phyloP scores from a whole-genome alignment of 2,113 vertebrate species.

The Geococcyx californianus region DNA sequence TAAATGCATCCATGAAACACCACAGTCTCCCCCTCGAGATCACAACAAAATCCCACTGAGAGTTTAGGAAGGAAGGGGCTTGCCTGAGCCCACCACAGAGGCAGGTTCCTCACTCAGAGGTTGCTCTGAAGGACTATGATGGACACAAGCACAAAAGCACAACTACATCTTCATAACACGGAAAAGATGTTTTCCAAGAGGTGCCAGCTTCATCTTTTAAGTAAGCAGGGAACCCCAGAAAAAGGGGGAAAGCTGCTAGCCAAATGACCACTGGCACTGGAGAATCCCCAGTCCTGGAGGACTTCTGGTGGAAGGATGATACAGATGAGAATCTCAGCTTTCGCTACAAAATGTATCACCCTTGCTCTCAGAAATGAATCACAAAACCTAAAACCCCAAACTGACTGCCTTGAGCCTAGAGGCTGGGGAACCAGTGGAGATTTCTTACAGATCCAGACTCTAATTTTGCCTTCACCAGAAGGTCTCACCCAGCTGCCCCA shows the following conservation, averaged over 20 bases:
- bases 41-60: neutral
- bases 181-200: neutral
- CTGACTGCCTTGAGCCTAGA: neutral
- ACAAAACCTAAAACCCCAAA: neutral
- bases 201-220: neutral
- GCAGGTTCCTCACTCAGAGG: neutral
- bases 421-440: neutral
- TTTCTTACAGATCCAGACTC: neutral
- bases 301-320: neutral
- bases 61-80: neutral
- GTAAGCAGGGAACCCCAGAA: neutral
- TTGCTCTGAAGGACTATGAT: neutral
- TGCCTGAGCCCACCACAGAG: neutral
- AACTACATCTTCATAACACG: neutral
- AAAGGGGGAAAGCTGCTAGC: neutral
- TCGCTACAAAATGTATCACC: neutral
- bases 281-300: neutral
- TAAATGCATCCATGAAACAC: neutral
- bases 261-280: neutral
- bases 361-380: neutral
- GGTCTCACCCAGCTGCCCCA: neutral
- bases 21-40: rapidly evolving
- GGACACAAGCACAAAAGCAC: neutral
- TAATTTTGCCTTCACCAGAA: neutral
- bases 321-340: neutral